phyloP scores from a whole-genome alignment of 2,888 invertebrate genomes.

The Caenorhabditis sinica region DNA sequence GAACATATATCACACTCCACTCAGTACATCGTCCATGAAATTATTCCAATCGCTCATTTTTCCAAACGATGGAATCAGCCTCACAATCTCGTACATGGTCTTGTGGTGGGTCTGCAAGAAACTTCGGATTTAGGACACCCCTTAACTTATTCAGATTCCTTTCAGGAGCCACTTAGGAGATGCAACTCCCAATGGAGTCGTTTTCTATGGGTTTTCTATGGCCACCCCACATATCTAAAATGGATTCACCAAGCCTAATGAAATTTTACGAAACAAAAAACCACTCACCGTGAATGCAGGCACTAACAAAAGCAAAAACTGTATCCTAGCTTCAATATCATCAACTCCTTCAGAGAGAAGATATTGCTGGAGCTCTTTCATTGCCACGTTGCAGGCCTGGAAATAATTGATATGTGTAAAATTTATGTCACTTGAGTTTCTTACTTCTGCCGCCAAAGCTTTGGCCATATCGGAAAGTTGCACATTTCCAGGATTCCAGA shows the following conservation, averaged over 20 bases:
- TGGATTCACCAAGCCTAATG: neutral
- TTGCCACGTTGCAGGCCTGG: slow-evolving; percentile 74
- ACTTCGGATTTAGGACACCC: neutral
- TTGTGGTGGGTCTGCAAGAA: slow-evolving; percentile 76
- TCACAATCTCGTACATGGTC: slow-evolving; percentile 75
- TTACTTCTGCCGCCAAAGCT: slow-evolving; percentile 62
- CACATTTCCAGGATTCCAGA: slow-evolving; percentile 80
- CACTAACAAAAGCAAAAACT: slow-evolving; percentile 74
- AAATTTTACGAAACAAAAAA: neutral
- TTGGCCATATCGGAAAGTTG: slow-evolving; percentile 70
- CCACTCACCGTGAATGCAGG: slow-evolving; percentile 73
- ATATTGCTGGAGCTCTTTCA: slow-evolving; percentile 78
- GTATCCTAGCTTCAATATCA: slow-evolving; percentile 73
- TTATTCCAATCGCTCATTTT: slow-evolving; percentile 81
- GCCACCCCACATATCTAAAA: neutral
- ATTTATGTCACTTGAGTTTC: neutral
- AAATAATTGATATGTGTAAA: slow-evolving; percentile 43
- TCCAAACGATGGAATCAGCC: slow-evolving; percentile 78
- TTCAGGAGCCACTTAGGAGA: too few relatives aligned
- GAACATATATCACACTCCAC: slow-evolving; percentile 67
- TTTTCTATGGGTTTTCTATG: too few relatives aligned
- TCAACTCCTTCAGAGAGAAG: slow-evolving; percentile 73
- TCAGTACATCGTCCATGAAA: slow-evolving; percentile 79
- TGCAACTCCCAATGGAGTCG: too few relatives aligned
- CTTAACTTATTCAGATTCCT: neutral